Base-by-base conservation (phyloP, 2,888 invertebrate species). In the Epirrhoe alternata region DNA sequence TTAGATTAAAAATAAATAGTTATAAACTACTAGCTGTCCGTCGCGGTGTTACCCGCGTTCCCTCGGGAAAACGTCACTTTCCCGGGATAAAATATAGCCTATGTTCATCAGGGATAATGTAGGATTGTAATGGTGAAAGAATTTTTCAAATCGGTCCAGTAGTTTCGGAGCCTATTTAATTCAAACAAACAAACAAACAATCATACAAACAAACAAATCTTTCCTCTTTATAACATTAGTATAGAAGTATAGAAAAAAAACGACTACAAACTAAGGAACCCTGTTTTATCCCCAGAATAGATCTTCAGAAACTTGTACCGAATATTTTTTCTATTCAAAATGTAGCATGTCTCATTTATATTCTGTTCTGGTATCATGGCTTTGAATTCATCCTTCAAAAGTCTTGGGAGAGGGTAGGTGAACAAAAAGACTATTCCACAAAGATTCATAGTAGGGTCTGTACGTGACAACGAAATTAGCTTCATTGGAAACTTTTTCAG, bases 371-470 rank as follows among this genome's bases (percentile, higher is more conserved):
- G 56, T 47, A 31, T 14, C 14, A 8, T 47, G 38, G 38, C 51
- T 51, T 51, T 51, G 58, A 50, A 59, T 59, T 59, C 59, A 35
- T 51, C 51, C 47, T 47, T 47, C 47, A 47, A 47, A 47, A 47
- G 47, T 47, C 47, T 47, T 14, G 47, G 35, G 35, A 10, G 6
- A 47, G 14, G 16, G n/a, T 45, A 45, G 14, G 47, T 16, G 47
- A 47, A 47, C 47, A 47, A 47, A 47, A 47, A 47, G 47, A 47
- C 14, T 47, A 47, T 47, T 47, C 47, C 47, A 16, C 14, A 16
- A 47, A 47, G 47, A 47, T 47, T 47, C 47, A 47, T 16, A 6
- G 47, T 47, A 47, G 47, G 47, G 47, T 47, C 47, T 14, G 47
- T 5, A 47, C 47, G 47, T 47, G 47, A 47, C 47, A 47, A 47